Evolutionary conservation across 2,113 vertebrate species (phyloP).

Genomic region (Ploceus nigricollis): DNA sequence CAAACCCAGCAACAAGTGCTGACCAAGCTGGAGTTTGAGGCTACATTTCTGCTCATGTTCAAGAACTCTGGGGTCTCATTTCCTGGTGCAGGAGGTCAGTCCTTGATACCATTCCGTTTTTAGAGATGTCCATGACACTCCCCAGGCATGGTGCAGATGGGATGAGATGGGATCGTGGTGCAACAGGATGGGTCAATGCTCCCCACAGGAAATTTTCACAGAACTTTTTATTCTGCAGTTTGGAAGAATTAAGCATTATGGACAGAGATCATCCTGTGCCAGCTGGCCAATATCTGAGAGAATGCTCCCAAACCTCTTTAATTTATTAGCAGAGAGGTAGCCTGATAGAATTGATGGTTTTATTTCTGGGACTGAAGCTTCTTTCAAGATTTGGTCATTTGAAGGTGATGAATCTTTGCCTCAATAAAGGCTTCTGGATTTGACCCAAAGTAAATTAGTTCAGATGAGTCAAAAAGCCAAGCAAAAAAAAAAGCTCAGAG

Average conservation of each 20-base stretch:
- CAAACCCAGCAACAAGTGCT: background rate
- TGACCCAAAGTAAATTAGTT: background rate
- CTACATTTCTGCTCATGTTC: accelerated
- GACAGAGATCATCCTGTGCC: background rate
- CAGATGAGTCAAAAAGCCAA: background rate
- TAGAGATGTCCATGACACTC: accelerated
- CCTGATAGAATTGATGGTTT: background rate
- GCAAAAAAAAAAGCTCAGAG: background rate
- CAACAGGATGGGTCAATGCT: background rate
- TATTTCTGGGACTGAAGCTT: background rate
- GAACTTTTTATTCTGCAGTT: background rate
- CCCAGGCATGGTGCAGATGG: background rate
- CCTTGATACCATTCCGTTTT: background rate
- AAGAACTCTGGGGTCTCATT: background rate
- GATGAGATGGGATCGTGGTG: background rate
- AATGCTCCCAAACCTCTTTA: background rate
- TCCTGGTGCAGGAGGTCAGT: background rate
- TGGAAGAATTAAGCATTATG: background rate
- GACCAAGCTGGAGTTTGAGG: background rate
- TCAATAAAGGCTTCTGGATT: background rate
- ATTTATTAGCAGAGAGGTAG: background rate
- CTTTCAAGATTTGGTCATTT: background rate
- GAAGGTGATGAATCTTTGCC: background rate
- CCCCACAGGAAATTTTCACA: background rate
- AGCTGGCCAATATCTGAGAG: background rate